Evolutionary conservation across 2,113 vertebrate species (phyloP), one percentile per base, ranked within the genome.

Genomic region (Saiga tatarica): DNA sequence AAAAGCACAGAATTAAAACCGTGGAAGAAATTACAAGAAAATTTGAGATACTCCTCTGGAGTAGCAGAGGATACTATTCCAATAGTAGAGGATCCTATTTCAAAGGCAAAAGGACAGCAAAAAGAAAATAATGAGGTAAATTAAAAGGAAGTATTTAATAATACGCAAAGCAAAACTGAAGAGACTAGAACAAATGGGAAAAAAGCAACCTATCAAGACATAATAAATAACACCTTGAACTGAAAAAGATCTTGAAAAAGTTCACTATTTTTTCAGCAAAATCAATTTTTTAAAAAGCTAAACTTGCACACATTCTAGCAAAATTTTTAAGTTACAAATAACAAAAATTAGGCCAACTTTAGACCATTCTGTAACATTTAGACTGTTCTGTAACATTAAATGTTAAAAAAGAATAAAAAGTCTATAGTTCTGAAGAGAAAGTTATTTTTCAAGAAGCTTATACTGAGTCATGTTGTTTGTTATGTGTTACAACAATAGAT

Each of bases 261-360:
- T 81, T 82, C 84, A 97, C n/a, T 91, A 81, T 11, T 85, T 81
- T 85, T 96, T 96, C 67, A 91, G 64, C 64, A 84, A 95, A 95
- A 89, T 89, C 62, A 83, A 92, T 74, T 85, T 47, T 8, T 6
- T n/a, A 53, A 84, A 96, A 96, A 79, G n/a, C n/a, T 42, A 97
- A 89, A 91, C 8, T 28, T 91, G 39, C 21, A 81, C 39, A 79
- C 42, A 83, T 83, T 55, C 47, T 95, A 23, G 26, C 36, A 87
- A 96, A 86, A 87, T 8, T 83, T 64, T 76, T 67, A 26, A 96
- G 45, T 28, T 79, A 92, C 53, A 86, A 88, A 97, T 39, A 21
- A 94, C 92, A 96, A 97, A 97, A 96, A 53, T 8, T 83, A 64
- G 60, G 47, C 39, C 8, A 60, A 95, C 47, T 16, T 93, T 76